Evolutionary conservation across 2,888 invertebrate species (phyloP).

Genomic region (Aphelenchoides bicaudatus): DNA sequence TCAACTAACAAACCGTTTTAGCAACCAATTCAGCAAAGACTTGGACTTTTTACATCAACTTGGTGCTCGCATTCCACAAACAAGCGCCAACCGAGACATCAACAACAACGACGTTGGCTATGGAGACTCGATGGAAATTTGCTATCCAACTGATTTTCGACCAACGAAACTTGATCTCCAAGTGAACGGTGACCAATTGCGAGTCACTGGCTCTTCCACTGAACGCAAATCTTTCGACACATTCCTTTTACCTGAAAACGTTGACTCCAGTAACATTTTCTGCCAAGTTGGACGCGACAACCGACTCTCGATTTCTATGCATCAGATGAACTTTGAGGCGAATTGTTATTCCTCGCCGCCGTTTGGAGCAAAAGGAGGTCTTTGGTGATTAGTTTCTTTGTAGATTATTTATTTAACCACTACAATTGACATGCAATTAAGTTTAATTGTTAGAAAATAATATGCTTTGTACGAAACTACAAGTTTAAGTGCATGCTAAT

Average conservation of each 20-base stretch:
- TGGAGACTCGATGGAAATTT: background rate
- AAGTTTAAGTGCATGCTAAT: too few species aligned
- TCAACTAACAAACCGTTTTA: too few species aligned
- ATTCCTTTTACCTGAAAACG: slow-evolving; percentile 3
- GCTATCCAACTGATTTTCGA: background rate
- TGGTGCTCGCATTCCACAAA: background rate
- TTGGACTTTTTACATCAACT: slow-evolving; percentile 9
- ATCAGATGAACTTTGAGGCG: background rate
- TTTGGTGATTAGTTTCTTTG: too few species aligned
- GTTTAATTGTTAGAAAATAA: too few species aligned
- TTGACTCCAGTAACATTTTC: background rate
- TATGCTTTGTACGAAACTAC: too few species aligned
- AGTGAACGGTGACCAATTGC: background rate
- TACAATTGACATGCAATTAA: too few species aligned
- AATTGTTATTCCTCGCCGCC: background rate
- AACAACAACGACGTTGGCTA: slow-evolving; percentile 3
- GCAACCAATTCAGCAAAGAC: background rate
- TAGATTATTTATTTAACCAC: too few species aligned
- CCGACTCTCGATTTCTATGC: background rate
- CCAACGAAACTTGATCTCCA: background rate
- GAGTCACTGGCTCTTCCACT: background rate
- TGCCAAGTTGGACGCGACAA: background rate
- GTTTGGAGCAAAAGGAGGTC: background rate
- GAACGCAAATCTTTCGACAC: background rate
- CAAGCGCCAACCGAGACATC: background rate